Base-by-base conservation (phyloP, 1,140 invertebrate species). In the Littorina saxatilis region DNA sequence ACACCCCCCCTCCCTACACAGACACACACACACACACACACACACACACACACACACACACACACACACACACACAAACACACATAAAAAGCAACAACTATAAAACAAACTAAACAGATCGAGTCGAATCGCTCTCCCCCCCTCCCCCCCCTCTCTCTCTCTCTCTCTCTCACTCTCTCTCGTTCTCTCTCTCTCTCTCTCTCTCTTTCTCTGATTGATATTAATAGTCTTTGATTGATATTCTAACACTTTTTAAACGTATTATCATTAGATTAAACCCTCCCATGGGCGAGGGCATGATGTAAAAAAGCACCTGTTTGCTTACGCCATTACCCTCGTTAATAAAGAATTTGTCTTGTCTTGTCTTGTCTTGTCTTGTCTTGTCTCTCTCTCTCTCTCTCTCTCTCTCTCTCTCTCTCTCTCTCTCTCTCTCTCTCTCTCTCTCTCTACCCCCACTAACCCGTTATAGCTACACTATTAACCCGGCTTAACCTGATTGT, bases 131-230 rank as follows among this genome's bases (percentile, higher is more conserved):
- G 15, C 61, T 29, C n/a, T 66, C 32, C n/a, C 61, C 27, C 61
- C n/a, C n/a, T 66, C 61, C n/a, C 61, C 1, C 32, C 61, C 3
- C 37, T 68, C 9, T 68, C 29, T 68, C 35, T 68, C 29, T 68
- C 35, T 68, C 29, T 68, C 66, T 68, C 63, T 68, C 63, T 68
- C 63, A 29, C 63, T 68, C 29, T 63, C 61, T 66, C 32, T 66
- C 61, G 15, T n/a, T 5, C 61, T 66, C 61, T 35, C 61, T 66
- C 32, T 66, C 61, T 66, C n/a, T 66, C 32, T 66, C 61, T 66
- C 11, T 29, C 32, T 66, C 32, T 2, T n/a, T 66, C 32, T 29
- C 11, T 13, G 17, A 3, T 58, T 58, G 1, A 17, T 20, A 20
- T n/a, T 58, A 17, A 20, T 3, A 58, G 17, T 1, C 1, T 58